phyloP scores from a whole-genome alignment of 1,140 invertebrate genomes.

The Sesamia nonagrioides region DNA sequence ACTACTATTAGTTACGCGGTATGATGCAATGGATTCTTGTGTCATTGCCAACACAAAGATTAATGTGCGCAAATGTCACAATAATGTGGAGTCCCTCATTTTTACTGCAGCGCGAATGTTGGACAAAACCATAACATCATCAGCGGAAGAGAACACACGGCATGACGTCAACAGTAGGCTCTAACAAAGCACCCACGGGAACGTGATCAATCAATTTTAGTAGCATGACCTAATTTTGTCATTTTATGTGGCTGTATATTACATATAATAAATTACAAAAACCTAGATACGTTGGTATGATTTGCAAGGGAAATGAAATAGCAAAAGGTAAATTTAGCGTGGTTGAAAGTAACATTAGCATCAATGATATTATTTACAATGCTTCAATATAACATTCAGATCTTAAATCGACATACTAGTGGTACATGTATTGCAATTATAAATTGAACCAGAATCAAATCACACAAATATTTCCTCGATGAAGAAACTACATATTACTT shows the following conservation, averaged over 20 bases:
- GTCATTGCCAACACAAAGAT: constrained; percentile 51
- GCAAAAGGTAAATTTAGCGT: no score
- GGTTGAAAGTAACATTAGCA: background rate
- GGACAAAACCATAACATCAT: constrained; percentile 12
- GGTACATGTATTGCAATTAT: background rate
- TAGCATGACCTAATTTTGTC: background rate
- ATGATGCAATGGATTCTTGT: constrained; percentile 56
- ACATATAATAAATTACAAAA: no score
- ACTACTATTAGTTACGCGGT: background rate
- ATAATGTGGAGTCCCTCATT: background rate
- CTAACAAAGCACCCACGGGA: background rate
- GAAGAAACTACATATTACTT: background rate
- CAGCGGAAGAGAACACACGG: background rate
- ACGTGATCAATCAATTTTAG: constrained; percentile 15
- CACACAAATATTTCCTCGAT: background rate
- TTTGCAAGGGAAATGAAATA: no score
- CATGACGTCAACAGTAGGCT: background rate
- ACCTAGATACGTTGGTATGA: no score
- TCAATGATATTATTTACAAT: background rate
- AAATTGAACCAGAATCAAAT: background rate
- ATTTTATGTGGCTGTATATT: background rate
- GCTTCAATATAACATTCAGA: no score
- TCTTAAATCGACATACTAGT: no score
- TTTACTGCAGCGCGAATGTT: constrained; percentile 19
- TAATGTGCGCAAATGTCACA: constrained; percentile 40